Evolutionary conservation across 2,797 vertebrate genomes (phyloP).

Genomic region (Lindbergichthys nudifrons): DNA sequence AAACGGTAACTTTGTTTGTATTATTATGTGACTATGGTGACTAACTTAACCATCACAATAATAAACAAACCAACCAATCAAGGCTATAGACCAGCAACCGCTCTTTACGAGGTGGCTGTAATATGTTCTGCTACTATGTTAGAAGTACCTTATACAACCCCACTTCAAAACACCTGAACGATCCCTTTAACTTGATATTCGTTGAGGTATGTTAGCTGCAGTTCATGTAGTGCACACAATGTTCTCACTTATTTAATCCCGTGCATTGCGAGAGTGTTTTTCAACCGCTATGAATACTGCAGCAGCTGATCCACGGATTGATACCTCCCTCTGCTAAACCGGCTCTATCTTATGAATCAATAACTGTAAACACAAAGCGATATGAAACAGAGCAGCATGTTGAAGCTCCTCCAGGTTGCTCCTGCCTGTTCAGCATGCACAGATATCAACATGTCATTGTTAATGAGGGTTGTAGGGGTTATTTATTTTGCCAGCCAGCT

Average conservation of each 20-base stretch:
- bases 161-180: no score
- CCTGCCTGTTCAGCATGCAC: neutral
- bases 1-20: no score
- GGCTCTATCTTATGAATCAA: constrained; percentile 2
- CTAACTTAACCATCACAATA: no score
- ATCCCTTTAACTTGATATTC: constrained; percentile 16
- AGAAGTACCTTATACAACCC: no score
- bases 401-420: neutral
- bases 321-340: neutral
- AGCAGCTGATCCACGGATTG: constrained; percentile 9
- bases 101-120: no score
- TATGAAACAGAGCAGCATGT: neutral
- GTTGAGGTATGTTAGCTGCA: neutral
- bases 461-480: no score
- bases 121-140: no score
- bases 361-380: neutral
- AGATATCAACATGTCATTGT: neutral
- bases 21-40: no score
- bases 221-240: neutral
- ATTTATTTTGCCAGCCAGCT: neutral
- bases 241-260: constrained; percentile 1
- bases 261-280: constrained; percentile 1
- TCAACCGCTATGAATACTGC: neutral
- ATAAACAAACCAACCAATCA: no score
- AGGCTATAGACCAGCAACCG: no score